Evolutionary conservation across 2,888 invertebrate genomes (phyloP).

Genomic region (Aradus depressus): DNA sequence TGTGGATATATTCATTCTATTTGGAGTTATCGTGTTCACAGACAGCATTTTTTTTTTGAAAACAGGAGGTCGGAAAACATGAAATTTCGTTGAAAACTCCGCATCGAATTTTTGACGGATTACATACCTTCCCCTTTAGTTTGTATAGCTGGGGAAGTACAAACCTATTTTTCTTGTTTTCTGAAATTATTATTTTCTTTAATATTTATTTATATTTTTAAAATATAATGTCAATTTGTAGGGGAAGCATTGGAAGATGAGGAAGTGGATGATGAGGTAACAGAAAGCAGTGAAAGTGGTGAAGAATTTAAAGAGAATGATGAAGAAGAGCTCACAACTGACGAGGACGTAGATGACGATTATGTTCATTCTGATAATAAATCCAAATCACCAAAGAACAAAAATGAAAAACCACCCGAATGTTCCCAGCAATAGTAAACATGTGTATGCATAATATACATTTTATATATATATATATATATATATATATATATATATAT

Average conservation of each 20-base stretch:
- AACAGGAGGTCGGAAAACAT: no score
- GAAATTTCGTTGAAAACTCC: no score
- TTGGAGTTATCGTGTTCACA: no score
- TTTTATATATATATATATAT: no score
- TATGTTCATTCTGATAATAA: slow-evolving; percentile 52
- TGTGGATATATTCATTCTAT: no score
- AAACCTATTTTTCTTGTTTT: no score
- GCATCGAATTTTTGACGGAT: no score
- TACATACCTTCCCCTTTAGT: no score
- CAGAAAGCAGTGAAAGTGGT: slow-evolving; percentile 38
- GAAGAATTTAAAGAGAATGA: slow-evolving; percentile 37
- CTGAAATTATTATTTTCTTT: not conserved
- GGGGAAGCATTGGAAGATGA: slow-evolving; percentile 58
- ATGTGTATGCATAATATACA: slow-evolving; percentile 38
- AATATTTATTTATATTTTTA: slow-evolving; percentile 1
- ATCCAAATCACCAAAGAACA: slow-evolving; percentile 37
- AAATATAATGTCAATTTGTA: slow-evolving; percentile 26
- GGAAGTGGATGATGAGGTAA: slow-evolving; percentile 43
- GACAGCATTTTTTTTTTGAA: no score
- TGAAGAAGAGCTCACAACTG: not conserved
- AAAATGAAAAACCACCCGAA: slow-evolving; percentile 44
- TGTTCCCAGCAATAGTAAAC: slow-evolving; percentile 64
- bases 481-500: no score
- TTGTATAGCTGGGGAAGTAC: no score
- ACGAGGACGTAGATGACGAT: slow-evolving; percentile 39